Evolutionary conservation across 2,113 vertebrate genomes (phyloP), one percentile per base, ranked within the genome.

Genomic region (Lagopus leucura): DNA sequence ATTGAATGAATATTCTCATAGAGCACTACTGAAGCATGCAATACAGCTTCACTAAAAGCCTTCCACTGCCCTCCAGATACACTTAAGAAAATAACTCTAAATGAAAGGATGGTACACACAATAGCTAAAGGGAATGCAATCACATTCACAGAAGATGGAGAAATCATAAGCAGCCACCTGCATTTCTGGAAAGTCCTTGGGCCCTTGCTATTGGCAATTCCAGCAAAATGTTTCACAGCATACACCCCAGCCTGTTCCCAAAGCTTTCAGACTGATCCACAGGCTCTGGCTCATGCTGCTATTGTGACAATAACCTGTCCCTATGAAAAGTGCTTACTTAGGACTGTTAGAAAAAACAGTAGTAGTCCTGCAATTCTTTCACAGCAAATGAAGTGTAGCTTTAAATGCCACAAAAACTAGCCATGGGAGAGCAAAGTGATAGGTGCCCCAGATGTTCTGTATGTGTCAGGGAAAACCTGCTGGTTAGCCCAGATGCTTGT

Each of bases 81-180:
- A 93, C 94, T 94, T 95, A 88, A 86, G 86, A 93, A 95, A 91
- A 95, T 81, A 91, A 91, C 70, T 94, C 72, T 75, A 88, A 95
- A 81, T 92, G 80, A 66, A 95, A 90, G 63, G 42, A 70, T 82
- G 90, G 79, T 84, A 86, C 45, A 83, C 52, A 84, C 88, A 94
- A 88, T 86, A 92, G 90, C 95, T 93, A 84, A 94, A 94, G 66
- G 77, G 80, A 95, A 91, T 76, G 58, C 66, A 95, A 30, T 79
- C 43, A 34, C 69, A 94, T 92, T 95, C 86, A 82, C 45, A 69
- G 76, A 69, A 94, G 86, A 97, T 82, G 82, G 94, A 94, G 60
- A 88, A 93, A 90, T 86, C 88, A 70, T 84, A 94, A 94, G 54
- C 52, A 94, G 48, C 69, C 79, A 94, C 80, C 90, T 96, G 90